Evolutionary conservation across 35 echinoderm and acorn worm genomes (phyloP).

Genomic region (Hemicentrotus pulcherrimus): DNA sequence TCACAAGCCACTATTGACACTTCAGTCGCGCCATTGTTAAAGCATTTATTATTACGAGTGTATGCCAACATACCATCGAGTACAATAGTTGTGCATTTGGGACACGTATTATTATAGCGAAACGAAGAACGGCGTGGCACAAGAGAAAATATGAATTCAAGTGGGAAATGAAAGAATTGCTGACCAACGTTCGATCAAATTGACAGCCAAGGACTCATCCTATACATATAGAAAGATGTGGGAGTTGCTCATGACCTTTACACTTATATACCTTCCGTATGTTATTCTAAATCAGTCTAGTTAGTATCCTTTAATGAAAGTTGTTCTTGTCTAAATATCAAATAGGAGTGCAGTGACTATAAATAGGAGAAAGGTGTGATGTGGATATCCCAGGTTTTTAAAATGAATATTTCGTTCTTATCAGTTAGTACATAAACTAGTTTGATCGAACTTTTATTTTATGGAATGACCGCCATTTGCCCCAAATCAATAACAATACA

Average conservation of each 20-base stretch:
- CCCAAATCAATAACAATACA: too few relatives aligned
- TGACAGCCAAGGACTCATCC: background rate
- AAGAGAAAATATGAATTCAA: background rate
- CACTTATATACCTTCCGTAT: background rate
- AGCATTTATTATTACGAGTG: conserved; percentile 3
- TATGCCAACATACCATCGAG: background rate
- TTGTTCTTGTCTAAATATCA: background rate
- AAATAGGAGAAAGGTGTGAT: too few relatives aligned
- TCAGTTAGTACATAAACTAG: too few relatives aligned
- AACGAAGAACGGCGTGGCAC: background rate
- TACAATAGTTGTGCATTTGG: background rate
- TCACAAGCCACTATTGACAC: conserved; percentile 35
- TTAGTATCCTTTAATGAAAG: background rate
- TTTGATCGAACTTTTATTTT: too few relatives aligned
- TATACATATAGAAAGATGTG: background rate
- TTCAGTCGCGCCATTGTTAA: conserved; percentile 19
- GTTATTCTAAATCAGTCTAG: background rate
- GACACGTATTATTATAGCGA: background rate
- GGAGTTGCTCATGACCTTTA: background rate
- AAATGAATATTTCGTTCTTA: too few relatives aligned
- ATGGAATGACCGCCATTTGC: too few relatives aligned
- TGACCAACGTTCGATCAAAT: background rate
- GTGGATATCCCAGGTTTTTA: too few relatives aligned
- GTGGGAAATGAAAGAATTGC: background rate
- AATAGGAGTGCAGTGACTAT: too few relatives aligned